Evolutionary conservation across 53 echinoderm and acorn worm species (phyloP).

Genomic region (Luidia sarsii): DNA sequence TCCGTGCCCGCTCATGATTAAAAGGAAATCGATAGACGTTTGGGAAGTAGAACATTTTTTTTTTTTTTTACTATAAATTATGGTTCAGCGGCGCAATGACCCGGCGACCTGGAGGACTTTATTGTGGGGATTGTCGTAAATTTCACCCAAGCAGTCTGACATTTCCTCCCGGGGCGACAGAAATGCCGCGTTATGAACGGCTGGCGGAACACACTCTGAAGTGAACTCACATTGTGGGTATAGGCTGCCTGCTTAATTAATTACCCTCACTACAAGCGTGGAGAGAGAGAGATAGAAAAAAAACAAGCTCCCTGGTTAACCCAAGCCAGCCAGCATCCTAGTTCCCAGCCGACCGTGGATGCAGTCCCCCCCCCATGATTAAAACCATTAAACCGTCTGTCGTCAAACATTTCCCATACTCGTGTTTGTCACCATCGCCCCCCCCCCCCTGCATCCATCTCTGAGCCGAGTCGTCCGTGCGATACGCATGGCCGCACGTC

Average conservation of each 20-base stretch:
- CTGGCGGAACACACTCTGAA: background rate
- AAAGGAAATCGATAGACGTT: too few species aligned
- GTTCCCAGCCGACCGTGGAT: conserved; percentile 9
- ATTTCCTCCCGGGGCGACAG: background rate
- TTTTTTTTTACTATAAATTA: too few species aligned
- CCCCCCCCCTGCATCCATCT: too few species aligned
- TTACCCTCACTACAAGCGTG: conserved; percentile 23
- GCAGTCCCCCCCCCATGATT: too few species aligned
- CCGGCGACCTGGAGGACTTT: conserved; percentile 10
- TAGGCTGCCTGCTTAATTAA: conserved; percentile 31
- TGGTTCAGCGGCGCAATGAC: conserved; percentile 3
- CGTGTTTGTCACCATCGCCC: too few species aligned
- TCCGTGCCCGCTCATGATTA: too few species aligned
- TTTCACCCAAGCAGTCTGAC: background rate
- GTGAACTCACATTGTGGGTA: background rate
- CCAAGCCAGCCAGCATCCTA: too few species aligned
- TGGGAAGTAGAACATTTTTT: too few species aligned
- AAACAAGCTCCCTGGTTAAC: too few species aligned
- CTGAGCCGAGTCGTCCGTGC: conserved; percentile 5
- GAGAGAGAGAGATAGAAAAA: too few species aligned
- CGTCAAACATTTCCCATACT: conserved; percentile 1
- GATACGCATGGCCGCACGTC: background rate
- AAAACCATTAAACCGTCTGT: background rate
- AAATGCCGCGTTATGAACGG: background rate
- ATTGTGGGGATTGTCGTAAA: conserved; percentile 28